Percentiles rank a stretch among this genome's conserved stretches.
Evolutionary conservation across 2,797 vertebrate species (phyloP).

Genomic region (Pitangus sulphuratus): DNA sequence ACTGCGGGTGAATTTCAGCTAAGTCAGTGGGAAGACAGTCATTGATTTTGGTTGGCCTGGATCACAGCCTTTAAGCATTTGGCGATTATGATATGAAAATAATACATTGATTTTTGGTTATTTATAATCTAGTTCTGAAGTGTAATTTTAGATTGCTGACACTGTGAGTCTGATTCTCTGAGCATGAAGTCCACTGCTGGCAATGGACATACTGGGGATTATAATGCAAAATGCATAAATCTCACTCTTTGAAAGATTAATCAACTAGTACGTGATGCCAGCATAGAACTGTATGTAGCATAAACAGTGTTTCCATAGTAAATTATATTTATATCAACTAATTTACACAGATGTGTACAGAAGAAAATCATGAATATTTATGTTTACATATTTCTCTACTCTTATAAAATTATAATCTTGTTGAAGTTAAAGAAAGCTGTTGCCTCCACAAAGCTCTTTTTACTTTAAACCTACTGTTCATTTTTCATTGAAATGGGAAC

Average conservation of each 20-base stretch:
- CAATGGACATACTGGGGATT: constrained; percentile 40
- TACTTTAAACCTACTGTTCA: constrained; percentile 16
- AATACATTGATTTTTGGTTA: constrained; percentile 6
- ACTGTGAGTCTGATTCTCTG: constrained; percentile 44
- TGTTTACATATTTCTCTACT: constrained; percentile 33
- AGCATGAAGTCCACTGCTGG: constrained; percentile 54
- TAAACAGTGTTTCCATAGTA: constrained; percentile 24
- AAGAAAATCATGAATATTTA: constrained; percentile 19
- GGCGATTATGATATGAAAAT: background rate
- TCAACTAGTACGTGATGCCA: background rate
- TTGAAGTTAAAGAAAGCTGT: constrained; percentile 7
- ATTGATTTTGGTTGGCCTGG: background rate
- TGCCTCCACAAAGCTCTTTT: constrained; percentile 11
- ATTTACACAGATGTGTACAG: constrained; percentile 6
- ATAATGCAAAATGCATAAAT: background rate
- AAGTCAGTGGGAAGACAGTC: background rate
- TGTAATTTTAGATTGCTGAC: constrained; percentile 33
- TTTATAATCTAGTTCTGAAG: constrained; percentile 25
- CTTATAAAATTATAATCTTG: background rate
- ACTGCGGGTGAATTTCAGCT: background rate
- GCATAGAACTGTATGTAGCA: constrained; percentile 25
- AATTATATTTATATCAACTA: constrained; percentile 56
- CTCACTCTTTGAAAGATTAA: background rate
- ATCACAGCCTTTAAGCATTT: background rate
- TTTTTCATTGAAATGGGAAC: constrained; percentile 36